Base-by-base conservation (phyloP, 2,113 vertebrate genomes). In the Ailurus styani region DNA sequence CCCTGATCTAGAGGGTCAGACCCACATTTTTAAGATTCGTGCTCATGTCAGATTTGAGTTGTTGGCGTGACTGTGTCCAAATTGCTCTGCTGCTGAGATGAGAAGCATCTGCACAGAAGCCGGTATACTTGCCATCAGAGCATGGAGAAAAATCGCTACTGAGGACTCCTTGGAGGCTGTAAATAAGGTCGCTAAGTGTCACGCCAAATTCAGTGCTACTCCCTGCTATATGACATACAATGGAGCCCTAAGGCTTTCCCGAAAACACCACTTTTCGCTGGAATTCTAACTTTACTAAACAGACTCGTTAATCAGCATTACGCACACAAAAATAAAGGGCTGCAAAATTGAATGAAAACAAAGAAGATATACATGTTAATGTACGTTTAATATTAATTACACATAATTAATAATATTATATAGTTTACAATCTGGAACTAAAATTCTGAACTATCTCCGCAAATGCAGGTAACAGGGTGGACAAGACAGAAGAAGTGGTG, bases 221-320 rank as follows among this genome's bases (percentile, higher is more conserved):
- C 99, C 99, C 0, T 99, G 99, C 98, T 99, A 99, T 96, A 99
- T 99, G 99, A 99, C 99, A 92, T 99, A 99, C 98, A 99, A 99
- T 98, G 99, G 55, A 99, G 0, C 50, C 34, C 42, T 42, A 34
- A 37, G 25, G n/a, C 57, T 86, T 79, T 87, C 57, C 78, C 5
- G 45, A 75, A 87, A 84, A 86, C 45, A 34, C 50, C 72, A 87
- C 23, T 86, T 95, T 64, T 37, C 70, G 27, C n/a, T 93, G 14
- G 45, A 77, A 73, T 83, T 86, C n/a, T 95, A 68, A 64, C 9
- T 3, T 47, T 93, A 55, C 14, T 25, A 25, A 73, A 29, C 31
- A 47, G 52, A 86, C 62, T 78, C 85, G 64, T 85, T 94, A 88
- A 55, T 88, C 87, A 95, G 85, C 84, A 86, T 70, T 95, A 96